phyloP scores from a whole-genome alignment of 2,888 invertebrate genomes.

The Zaprionus bogoriensis region DNA sequence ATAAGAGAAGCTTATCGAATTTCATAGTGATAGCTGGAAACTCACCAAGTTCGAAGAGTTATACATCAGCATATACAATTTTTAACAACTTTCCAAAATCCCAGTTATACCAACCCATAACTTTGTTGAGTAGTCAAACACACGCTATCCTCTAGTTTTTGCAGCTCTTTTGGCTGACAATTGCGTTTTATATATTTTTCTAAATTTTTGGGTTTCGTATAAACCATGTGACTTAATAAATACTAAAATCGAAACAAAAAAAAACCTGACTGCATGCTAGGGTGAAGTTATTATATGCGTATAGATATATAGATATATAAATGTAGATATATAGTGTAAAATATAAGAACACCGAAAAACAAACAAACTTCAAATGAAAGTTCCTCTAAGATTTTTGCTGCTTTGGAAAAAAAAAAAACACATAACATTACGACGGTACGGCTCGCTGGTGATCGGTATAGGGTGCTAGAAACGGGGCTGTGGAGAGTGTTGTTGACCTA shows the following conservation, averaged over 20 bases:
- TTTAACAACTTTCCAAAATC: no score
- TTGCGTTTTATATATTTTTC: slow-evolving; percentile 66
- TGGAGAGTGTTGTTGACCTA: slow-evolving; percentile 1
- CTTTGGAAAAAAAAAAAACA: background rate
- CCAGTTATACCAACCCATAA: no score
- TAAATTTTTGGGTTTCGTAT: slow-evolving; percentile 70
- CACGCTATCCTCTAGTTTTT: no score
- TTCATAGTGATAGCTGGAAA: no score
- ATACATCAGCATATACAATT: no score
- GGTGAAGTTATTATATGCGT: background rate
- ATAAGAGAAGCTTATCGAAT: no score
- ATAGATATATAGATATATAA: no score
- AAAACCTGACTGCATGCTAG: slow-evolving; percentile 33
- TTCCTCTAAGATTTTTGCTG: slow-evolving; percentile 28
- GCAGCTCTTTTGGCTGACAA: slow-evolving; percentile 55
- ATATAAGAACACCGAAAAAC: slow-evolving; percentile 58
- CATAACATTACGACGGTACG: background rate
- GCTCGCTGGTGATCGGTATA: no score
- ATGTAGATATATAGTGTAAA: slow-evolving; percentile 13
- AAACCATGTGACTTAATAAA: slow-evolving; percentile 74
- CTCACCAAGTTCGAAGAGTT: no score
- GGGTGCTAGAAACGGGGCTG: no score
- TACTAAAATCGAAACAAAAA: slow-evolving; percentile 47
- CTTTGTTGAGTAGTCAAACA: no score
- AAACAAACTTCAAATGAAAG: slow-evolving; percentile 16